phyloP scores from a whole-genome alignment of 2,113 vertebrate species.

The Procapra przewalskii region DNA sequence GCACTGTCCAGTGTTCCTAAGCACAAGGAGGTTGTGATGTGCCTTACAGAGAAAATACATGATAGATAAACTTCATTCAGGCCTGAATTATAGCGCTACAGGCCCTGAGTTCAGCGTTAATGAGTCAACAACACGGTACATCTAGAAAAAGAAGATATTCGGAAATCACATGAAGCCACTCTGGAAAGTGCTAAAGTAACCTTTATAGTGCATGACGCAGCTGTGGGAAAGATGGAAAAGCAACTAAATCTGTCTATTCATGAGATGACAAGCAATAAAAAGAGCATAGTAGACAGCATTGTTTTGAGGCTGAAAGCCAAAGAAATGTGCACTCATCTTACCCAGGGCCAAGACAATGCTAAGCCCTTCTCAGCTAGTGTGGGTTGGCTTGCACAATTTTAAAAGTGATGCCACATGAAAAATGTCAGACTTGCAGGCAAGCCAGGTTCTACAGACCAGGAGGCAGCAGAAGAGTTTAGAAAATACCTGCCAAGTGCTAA shows the following conservation, averaged over 20 bases:
- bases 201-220: not conserved
- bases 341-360: not conserved
- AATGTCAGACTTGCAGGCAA: not conserved
- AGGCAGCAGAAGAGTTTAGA: not conserved
- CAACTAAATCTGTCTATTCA: not conserved
- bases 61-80: not conserved
- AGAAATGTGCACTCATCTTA: not conserved
- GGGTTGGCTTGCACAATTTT: not conserved
- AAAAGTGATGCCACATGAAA: not conserved
- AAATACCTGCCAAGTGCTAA: not conserved
- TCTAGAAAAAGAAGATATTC: not conserved
- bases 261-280: not conserved
- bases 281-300: not conserved
- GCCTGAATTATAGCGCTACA: not conserved
- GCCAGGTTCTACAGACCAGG: not conserved
- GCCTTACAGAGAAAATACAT: not conserved
- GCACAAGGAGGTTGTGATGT: not conserved
- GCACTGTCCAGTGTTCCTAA: not conserved
- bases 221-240: not conserved
- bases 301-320: slow-evolving; percentile 14
- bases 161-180: fast-evolving
- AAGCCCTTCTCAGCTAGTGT: not conserved
- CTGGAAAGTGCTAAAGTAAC: not conserved
- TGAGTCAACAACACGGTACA: not conserved
- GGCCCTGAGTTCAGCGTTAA: not conserved